Evolutionary conservation across 2,113 vertebrate species (phyloP).

Genomic region (Podocnemis expansa): DNA sequence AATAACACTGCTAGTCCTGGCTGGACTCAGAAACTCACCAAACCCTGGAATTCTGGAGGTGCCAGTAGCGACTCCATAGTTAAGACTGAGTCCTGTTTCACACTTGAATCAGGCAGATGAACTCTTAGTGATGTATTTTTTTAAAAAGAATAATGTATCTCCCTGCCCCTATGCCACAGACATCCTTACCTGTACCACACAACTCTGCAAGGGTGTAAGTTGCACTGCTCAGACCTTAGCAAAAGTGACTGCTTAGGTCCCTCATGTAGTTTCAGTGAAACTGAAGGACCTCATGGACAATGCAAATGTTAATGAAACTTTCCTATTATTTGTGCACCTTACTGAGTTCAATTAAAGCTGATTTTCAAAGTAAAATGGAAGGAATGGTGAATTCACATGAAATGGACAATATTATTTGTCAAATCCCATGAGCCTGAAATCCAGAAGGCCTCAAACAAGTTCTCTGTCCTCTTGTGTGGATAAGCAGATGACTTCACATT

Average conservation of each 20-base stretch:
- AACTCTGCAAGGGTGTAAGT: not conserved
- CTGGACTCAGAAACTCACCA: not conserved
- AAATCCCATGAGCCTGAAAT: not conserved
- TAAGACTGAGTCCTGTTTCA: not conserved
- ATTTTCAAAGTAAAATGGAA: not conserved
- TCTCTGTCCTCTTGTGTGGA: not conserved
- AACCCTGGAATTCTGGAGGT: not conserved
- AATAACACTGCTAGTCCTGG: not conserved
- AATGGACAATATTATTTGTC: not conserved
- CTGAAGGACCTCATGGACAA: not conserved
- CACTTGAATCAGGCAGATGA: not conserved
- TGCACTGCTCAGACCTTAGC: not conserved
- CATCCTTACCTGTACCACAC: not conserved
- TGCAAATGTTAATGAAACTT: not conserved
- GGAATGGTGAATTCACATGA: not conserved
- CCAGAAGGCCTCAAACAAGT: not conserved
- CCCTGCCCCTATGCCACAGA: too few species aligned
- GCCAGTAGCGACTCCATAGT: accelerated
- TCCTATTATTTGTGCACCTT: not conserved
- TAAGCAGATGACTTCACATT: not conserved
- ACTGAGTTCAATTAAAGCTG: not conserved
- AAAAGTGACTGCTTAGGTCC: not conserved
- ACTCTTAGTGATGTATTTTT: not conserved
- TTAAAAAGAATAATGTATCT: too few species aligned
- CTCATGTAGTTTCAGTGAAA: not conserved